Conservation (phyloP, 2,888 invertebrate species). For the Automeris io region DNA sequence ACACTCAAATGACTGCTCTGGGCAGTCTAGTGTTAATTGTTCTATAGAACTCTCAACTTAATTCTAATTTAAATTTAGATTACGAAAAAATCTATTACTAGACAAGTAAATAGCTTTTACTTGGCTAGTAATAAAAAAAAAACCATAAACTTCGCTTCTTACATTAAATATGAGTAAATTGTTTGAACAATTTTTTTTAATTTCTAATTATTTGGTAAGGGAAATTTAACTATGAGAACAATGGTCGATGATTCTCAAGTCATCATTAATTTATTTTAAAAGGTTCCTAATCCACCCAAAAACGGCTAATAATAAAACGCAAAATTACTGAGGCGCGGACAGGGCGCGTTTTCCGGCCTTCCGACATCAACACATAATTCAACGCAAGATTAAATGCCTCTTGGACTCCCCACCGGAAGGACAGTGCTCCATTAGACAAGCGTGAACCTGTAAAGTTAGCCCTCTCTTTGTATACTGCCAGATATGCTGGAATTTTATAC, state of each 20-base stretch:
- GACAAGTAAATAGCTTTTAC: no score
- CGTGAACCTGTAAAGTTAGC: slow-evolving; percentile 39
- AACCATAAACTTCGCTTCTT: no score
- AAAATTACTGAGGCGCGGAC: slow-evolving; percentile 56
- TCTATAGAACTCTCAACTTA: no score
- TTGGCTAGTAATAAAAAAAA: no score
- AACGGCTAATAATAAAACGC: slow-evolving; percentile 48
- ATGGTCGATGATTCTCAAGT: background rate
- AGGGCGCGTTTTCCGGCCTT: slow-evolving; percentile 58
- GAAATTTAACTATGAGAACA: background rate
- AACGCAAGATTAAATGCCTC: slow-evolving; percentile 70
- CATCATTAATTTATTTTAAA: background rate
- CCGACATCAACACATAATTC: slow-evolving; percentile 71
- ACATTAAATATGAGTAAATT: no score
- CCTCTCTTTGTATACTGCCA: slow-evolving; percentile 28
- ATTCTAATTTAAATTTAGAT: no score
- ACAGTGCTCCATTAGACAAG: slow-evolving; percentile 59
- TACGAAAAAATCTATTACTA: no score
- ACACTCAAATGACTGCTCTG: no score
- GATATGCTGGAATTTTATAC: background rate
- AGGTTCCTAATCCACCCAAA: slow-evolving; percentile 5
- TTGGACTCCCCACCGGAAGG: slow-evolving; percentile 61
- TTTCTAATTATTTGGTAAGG: no score
- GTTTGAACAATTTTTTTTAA: no score
- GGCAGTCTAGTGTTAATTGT: no score